Conservation (phyloP, 2,888 invertebrate genomes). For the Smittia sp. region DNA sequence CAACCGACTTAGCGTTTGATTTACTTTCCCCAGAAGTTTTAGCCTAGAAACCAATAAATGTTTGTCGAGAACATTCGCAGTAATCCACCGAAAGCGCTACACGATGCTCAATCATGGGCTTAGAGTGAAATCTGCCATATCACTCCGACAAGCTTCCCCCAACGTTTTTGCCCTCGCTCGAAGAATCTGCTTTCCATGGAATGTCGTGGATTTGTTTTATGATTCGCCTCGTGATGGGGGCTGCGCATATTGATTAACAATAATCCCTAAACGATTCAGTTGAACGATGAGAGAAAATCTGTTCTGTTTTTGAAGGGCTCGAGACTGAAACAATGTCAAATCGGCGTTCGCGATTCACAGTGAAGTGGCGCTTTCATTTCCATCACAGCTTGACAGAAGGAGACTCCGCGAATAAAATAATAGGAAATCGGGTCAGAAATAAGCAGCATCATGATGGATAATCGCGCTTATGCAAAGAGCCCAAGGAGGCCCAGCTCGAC, state of each 20-base stretch:
- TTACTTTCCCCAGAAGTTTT: neutral
- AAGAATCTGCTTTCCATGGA: neutral
- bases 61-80: neutral
- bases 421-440: constrained; percentile 2
- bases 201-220: neutral
- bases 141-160: neutral
- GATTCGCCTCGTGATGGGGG: neutral
- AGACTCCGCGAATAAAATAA: neutral
- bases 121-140: neutral
- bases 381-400: neutral
- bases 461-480: neutral
- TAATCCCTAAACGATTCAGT: neutral
- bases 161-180: neutral
- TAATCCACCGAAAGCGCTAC: neutral
- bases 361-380: neutral
- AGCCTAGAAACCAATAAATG: neutral
- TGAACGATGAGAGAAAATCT: neutral
- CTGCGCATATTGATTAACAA: neutral
- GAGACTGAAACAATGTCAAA: neutral
- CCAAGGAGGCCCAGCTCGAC: neutral
- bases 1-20: neutral
- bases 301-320: no score
- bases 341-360: neutral
- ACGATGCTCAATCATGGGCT: neutral
- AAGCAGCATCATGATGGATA: neutral